A percentile compares a stretch with the other conserved stretches of the same genome.
These are phyloP conservation scores for Ormyrus labotus DNA, from an alignment of 2,888 invertebrate genomes.

Conservation along the genomic window DNA sequence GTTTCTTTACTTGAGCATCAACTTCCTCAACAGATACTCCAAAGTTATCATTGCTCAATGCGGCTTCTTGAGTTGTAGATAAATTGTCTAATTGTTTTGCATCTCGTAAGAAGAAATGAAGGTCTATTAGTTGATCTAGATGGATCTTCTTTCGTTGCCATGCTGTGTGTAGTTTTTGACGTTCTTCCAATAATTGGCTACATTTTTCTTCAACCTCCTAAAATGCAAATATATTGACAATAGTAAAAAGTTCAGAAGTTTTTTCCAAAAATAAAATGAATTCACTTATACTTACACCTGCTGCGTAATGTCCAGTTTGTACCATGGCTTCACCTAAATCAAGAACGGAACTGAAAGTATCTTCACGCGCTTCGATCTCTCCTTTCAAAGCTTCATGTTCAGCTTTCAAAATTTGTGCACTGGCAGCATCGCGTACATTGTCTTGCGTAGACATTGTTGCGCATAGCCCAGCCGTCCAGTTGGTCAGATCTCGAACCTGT, in stretches of 20 bases:
- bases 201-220: constrained; percentile 89
- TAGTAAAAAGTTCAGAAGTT: constrained; percentile 3
- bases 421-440: constrained; percentile 87
- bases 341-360: constrained; percentile 85
- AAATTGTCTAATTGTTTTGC: constrained; percentile 94
- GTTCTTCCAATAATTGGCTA: constrained; percentile 85
- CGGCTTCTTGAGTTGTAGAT: constrained; percentile 91
- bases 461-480: constrained; percentile 90
- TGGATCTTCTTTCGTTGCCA: constrained; percentile 94
- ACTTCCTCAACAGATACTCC: constrained; percentile 92
- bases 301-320: constrained; percentile 89
- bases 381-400: constrained; percentile 89
- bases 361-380: constrained; percentile 93
- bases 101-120: constrained; percentile 96
- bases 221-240: neutral
- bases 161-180: constrained; percentile 86
- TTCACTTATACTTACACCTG: constrained; percentile 76
- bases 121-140: constrained; percentile 92
- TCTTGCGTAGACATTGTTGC: constrained; percentile 88
- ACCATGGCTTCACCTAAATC: constrained; percentile 90
- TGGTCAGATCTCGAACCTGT: constrained; percentile 89
- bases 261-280: neutral
- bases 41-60: constrained; percentile 83
- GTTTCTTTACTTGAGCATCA: constrained; percentile 91
- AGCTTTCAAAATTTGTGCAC: constrained; percentile 87